phyloP scores from a whole-genome alignment of 2,888 invertebrate genomes.

The Drosophila robusta region DNA sequence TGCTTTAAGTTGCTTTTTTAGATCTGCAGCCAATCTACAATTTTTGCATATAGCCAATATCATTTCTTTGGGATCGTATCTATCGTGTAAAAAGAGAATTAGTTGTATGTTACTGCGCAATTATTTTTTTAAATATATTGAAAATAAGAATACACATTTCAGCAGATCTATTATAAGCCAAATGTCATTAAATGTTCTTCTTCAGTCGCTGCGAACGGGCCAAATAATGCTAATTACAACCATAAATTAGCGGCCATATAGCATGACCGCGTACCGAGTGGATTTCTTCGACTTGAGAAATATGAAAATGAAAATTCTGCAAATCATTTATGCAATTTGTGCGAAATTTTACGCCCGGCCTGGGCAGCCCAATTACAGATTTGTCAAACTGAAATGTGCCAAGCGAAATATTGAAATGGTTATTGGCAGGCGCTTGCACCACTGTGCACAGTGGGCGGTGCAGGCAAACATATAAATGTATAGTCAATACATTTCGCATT shows the following conservation, averaged over 20 bases:
- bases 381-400: constrained; percentile 44
- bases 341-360: constrained; percentile 60
- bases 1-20: too few relatives aligned
- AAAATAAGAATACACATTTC: constrained; percentile 16
- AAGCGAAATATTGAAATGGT: constrained; percentile 39
- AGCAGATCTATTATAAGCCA: constrained; percentile 58
- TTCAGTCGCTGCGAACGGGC: background rate
- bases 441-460: constrained; percentile 49
- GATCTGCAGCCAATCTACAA: too few relatives aligned
- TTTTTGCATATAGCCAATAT: too few relatives aligned
- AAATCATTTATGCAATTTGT: constrained; percentile 21
- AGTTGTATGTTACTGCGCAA: constrained; percentile 28
- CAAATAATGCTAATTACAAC: constrained; percentile 66
- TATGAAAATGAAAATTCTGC: constrained; percentile 14
- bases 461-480: too few relatives aligned
- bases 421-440: constrained; percentile 17
- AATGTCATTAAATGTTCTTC: constrained; percentile 24
- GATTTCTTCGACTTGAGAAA: too few relatives aligned
- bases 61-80: too few relatives aligned
- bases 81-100: too few relatives aligned
- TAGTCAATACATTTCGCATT: constrained; percentile 2
- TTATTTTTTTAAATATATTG: background rate
- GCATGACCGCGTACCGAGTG: too few relatives aligned
- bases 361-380: constrained; percentile 44
- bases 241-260: constrained; percentile 73